Evolutionary conservation across 2,888 invertebrate species (phyloP), one percentile per base, ranked within the genome.

Genomic region (Congeria kusceri): DNA sequence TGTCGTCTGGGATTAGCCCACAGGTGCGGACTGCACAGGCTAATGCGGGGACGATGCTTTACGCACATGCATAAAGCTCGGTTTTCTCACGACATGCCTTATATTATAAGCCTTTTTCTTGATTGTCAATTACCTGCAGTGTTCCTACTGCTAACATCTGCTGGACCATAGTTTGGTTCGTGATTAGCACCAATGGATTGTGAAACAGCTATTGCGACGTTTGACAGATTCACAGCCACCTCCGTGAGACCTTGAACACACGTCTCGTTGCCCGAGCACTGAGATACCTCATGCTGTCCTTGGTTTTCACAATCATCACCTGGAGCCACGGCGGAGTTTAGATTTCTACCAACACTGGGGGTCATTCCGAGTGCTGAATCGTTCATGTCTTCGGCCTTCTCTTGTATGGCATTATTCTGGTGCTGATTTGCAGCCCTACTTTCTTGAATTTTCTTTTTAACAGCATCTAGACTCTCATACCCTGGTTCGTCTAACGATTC

Each of bases 401-500:
- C 59, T 28, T n/a, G 25, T 13, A n/a, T 23, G 25, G 25, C 27
- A 7, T 56, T 27, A 49, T 18, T 13, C 20, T 73, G 47, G 39
- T 39, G 39, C 13, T 39, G 39, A 13, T 39, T 39, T 15, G 15
- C 9, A 3, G 39, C 11, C 1, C 15, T 39, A 39, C 5, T 39
- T 39, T 70, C 77, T 56, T 56, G 57, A 5, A 83, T 79, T 77
- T 77, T 58, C 57, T 74, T 79, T 49, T 83, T 83, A 13, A 83
- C 83, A 58, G 79, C 83, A 69, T 83, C 77, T 7, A 83, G 44
- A 28, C 79, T 77, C 44, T 83, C 83, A 53, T 83, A 83, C 3
- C 83, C 83, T 15, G 83, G 83, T 62, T 83, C 83, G 44, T 80
- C 76, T n/a, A 80, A 59, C 27, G 80, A 80, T 62, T 80, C 80